Conservation (phyloP, 2,797 vertebrate genomes). For the Tamandua tetradactyla region DNA sequence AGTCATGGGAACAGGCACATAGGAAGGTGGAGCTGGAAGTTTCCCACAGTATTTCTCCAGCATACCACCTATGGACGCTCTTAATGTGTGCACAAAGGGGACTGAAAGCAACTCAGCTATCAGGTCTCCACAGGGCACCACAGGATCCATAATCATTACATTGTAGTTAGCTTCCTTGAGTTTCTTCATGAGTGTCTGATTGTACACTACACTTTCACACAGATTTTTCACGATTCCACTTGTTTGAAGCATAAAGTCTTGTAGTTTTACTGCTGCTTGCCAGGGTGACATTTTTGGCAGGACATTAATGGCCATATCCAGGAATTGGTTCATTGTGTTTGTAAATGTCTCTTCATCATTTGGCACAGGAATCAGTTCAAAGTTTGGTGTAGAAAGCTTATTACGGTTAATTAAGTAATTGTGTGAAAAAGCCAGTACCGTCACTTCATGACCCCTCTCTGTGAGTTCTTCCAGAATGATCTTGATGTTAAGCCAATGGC, state of each 20-base stretch:
- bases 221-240: fast-evolving
- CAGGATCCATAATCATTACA: constrained; percentile 86
- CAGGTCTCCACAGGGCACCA: constrained; percentile 80
- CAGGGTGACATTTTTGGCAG: constrained; percentile 59
- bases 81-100: constrained; percentile 77
- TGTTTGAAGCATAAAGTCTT: fast-evolving
- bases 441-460: constrained; percentile 81
- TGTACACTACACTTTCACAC: constrained; percentile 84
- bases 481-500: constrained; percentile 87
- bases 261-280: background rate
- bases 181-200: constrained; percentile 84
- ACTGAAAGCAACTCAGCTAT: constrained; percentile 80
- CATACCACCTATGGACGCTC: constrained; percentile 62
- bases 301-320: constrained; percentile 81
- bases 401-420: constrained; percentile 66
- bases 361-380: constrained; percentile 79
- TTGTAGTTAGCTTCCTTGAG: constrained; percentile 84
- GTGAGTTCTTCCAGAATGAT: constrained; percentile 80
- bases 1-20: constrained; percentile 67
- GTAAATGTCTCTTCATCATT: background rate
- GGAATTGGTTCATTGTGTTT: constrained; percentile 2
- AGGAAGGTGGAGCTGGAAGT: constrained; percentile 79
- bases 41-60: constrained; percentile 79
- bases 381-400: constrained; percentile 73
- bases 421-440: constrained; percentile 73